Evolutionary conservation across 2,797 vertebrate genomes (phyloP).

Genomic region (Spinibarbus caldwelli): DNA sequence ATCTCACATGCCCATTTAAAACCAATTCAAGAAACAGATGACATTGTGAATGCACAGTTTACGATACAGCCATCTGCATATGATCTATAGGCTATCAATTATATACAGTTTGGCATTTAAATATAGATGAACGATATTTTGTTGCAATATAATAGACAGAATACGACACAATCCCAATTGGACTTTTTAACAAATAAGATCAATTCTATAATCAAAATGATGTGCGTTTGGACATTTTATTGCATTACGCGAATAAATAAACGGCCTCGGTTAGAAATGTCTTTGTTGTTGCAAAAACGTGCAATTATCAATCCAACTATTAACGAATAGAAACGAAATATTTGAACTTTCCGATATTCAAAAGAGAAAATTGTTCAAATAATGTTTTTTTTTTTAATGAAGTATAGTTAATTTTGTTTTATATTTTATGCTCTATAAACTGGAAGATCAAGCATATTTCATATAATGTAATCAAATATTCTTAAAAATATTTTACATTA

Average conservation of each 20-base stretch:
- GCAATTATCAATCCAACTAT: neutral
- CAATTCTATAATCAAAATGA: too few relatives aligned
- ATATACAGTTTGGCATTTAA: neutral
- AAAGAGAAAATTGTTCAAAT: too few relatives aligned
- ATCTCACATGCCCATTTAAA: neutral
- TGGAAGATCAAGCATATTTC: neutral
- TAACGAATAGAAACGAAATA: neutral
- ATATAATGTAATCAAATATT: neutral
- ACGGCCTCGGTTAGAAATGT: neutral
- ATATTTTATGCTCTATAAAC: neutral
- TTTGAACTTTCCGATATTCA: neutral
- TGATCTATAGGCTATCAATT: neutral
- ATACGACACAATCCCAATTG: neutral
- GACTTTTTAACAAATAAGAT: neutral
- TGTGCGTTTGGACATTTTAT: neutral
- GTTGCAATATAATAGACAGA: neutral
- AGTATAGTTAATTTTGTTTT: too few relatives aligned
- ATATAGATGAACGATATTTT: neutral
- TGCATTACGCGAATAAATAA: neutral
- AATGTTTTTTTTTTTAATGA: too few relatives aligned
- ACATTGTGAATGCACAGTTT: neutral
- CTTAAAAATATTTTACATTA: neutral
- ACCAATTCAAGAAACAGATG: neutral
- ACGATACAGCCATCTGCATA: neutral
- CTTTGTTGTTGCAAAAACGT: neutral